A percentile compares a stretch with the other conserved stretches of the same genome.
These are phyloP conservation scores for Trilocha varians DNA, from an alignment of 2,888 invertebrate species.

Conservation along the genomic window DNA sequence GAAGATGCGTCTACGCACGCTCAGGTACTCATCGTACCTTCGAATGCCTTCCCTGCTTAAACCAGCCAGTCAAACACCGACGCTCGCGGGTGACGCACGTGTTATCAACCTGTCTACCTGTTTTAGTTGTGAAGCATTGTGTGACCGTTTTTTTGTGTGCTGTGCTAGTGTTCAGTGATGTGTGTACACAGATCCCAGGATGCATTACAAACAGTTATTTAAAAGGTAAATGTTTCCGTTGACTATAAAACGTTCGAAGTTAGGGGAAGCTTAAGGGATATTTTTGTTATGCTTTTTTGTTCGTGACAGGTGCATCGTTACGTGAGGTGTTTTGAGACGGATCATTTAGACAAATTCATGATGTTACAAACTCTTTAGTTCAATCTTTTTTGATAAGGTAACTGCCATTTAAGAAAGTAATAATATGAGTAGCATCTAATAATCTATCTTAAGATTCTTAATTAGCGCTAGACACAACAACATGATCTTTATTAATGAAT, in stretches of 20 bases:
- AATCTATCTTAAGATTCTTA: too few species aligned
- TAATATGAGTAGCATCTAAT: too few species aligned
- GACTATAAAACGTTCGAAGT: too few species aligned
- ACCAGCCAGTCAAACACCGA: slow-evolving; percentile 28
- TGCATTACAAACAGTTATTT: slow-evolving; percentile 66
- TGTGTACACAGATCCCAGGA: slow-evolving; percentile 31
- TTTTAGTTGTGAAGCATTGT: slow-evolving; percentile 20
- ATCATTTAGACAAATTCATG: too few species aligned
- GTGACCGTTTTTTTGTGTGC: slow-evolving; percentile 6
- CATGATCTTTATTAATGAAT: too few species aligned
- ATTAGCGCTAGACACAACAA: too few species aligned
- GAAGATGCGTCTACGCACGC: neutral
- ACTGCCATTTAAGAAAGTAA: too few species aligned
- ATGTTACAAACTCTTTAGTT: neutral
- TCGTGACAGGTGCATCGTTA: neutral
- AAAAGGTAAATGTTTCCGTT: slow-evolving; percentile 39
- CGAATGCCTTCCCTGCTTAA: slow-evolving; percentile 10
- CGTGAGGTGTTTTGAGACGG: neutral
- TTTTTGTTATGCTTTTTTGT: neutral
- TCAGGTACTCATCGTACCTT: neutral
- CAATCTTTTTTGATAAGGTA: too few species aligned
- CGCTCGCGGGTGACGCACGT: slow-evolving; percentile 36
- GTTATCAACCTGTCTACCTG: slow-evolving; percentile 16
- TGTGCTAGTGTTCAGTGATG: slow-evolving; percentile 31
- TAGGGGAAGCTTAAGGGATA: too few species aligned